Percentiles rank a stretch among this genome's conserved stretches.
These are phyloP conservation scores for Thermophis baileyi DNA, from an alignment of 2,113 vertebrate genomes.

Conservation along the genomic window DNA sequence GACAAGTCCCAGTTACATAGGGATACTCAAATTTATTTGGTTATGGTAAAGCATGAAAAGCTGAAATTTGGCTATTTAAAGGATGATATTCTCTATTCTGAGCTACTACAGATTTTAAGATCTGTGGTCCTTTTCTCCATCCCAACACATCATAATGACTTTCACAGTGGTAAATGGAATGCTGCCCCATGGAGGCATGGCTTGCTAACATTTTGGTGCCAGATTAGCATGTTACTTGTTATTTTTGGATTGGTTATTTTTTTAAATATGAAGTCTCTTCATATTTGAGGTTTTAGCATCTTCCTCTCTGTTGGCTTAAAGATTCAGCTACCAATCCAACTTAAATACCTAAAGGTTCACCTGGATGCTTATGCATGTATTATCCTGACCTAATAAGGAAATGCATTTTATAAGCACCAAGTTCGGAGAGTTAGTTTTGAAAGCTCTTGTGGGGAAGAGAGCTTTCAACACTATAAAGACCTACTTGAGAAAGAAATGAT, in stretches of 20 bases:
- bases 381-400: slow-evolving; percentile 10
- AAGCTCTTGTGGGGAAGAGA: slow-evolving; percentile 33
- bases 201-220: not conserved
- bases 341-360: not conserved
- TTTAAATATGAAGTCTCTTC: not conserved
- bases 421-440: slow-evolving; percentile 27
- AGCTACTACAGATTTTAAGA: not conserved
- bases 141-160: not conserved
- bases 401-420: slow-evolving; percentile 21
- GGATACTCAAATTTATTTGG: not conserved
- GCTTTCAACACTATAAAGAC: slow-evolving; percentile 31
- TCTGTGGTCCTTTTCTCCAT: not conserved
- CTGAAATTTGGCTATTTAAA: not conserved
- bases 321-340: not conserved
- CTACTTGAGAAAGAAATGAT: slow-evolving; percentile 18
- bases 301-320: not conserved
- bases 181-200: not conserved
- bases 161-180: not conserved
- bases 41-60: not conserved
- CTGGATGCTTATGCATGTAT: slow-evolving; percentile 12
- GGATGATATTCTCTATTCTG: not conserved
- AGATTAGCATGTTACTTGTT: not conserved
- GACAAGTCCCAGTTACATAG: not conserved
- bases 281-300: not conserved
- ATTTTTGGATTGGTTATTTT: not conserved